phyloP scores from a whole-genome alignment of 2,888 invertebrate species.

The Mechanitis messenoides region DNA sequence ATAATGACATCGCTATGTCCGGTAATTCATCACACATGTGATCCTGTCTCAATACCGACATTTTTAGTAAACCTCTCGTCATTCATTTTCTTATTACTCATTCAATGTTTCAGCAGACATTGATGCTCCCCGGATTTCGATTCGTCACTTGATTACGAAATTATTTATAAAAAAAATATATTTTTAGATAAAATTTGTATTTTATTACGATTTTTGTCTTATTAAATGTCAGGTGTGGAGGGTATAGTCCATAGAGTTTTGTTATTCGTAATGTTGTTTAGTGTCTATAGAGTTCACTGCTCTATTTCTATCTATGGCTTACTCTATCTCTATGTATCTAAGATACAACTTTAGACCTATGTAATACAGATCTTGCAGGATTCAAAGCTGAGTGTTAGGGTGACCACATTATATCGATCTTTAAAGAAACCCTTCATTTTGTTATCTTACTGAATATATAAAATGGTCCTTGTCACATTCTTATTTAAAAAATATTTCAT shows the following conservation, averaged over 20 bases:
- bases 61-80: slow-evolving; percentile 41
- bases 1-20: slow-evolving; percentile 44
- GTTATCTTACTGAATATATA: not conserved
- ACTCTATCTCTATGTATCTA: too few relatives aligned
- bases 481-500: too few relatives aligned
- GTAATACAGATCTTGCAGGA: slow-evolving; percentile 20
- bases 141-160: slow-evolving; percentile 25
- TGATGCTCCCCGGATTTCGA: slow-evolving; percentile 2
- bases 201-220: too few relatives aligned
- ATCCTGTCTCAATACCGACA: slow-evolving; percentile 33
- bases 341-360: slow-evolving; percentile 5
- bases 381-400: slow-evolving; percentile 29
- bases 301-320: not conserved
- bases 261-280: not conserved
- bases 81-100: not conserved
- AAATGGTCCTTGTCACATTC: not conserved
- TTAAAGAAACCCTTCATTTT: not conserved
- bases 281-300: slow-evolving; percentile 3
- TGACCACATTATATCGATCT: slow-evolving; percentile 16
- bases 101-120: slow-evolving; percentile 26
- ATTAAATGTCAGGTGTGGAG: too few relatives aligned
- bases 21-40: slow-evolving; percentile 47
- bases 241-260: not conserved
- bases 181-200: too few relatives aligned
- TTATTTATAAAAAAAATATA: not conserved